Percentiles rank a stretch among this genome's conserved stretches.
These are phyloP conservation scores for Chaenocephalus aceratus DNA, from an alignment of 2,113 vertebrate species.

Conservation along the genomic window DNA sequence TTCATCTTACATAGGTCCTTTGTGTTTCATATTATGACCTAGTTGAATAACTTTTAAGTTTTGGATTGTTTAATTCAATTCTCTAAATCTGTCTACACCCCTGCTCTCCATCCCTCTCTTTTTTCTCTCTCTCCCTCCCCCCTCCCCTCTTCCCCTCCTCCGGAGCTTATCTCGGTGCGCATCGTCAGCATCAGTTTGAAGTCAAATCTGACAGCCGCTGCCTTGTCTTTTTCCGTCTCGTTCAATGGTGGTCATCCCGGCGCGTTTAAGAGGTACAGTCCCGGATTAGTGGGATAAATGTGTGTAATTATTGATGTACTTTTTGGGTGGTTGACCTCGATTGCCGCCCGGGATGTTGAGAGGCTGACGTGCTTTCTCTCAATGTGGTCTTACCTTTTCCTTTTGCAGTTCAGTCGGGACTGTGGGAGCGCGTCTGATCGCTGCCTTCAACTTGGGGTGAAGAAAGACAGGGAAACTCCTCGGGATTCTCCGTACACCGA, in stretches of 20 bases:
- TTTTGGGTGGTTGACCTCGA: conserved; percentile 66
- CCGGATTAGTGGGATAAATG: conserved; percentile 53
- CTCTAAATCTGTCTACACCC: conserved; percentile 25
- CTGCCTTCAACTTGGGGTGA: conserved; percentile 80
- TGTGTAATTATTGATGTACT: conserved; percentile 69
- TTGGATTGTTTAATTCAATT: conserved; percentile 34
- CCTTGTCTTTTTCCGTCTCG: conserved; percentile 47
- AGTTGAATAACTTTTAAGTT: conserved; percentile 64
- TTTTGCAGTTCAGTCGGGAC: conserved; percentile 72
- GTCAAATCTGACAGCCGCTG: conserved; percentile 78
- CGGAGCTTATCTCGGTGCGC: conserved; percentile 79
- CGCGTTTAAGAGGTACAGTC: conserved; percentile 61
- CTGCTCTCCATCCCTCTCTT: conserved; percentile 25
- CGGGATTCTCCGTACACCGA: conserved; percentile 81
- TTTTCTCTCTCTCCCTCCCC: background rate
- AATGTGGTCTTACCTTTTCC: conserved; percentile 44
- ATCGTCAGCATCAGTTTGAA: conserved; percentile 82
- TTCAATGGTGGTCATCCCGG: conserved; percentile 57
- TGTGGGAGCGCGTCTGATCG: conserved; percentile 69
- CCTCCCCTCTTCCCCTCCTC: conserved; percentile 43
- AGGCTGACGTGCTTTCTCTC: conserved; percentile 46
- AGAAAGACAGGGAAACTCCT: conserved; percentile 81
- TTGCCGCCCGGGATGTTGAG: conserved; percentile 60
- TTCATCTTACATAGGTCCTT: background rate
- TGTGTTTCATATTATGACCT: conserved; percentile 30